Percentiles rank a stretch among this genome's conserved stretches.
Conservation (phyloP, 2,888 invertebrate genomes). For the Lasioglossum marginatum region DNA sequence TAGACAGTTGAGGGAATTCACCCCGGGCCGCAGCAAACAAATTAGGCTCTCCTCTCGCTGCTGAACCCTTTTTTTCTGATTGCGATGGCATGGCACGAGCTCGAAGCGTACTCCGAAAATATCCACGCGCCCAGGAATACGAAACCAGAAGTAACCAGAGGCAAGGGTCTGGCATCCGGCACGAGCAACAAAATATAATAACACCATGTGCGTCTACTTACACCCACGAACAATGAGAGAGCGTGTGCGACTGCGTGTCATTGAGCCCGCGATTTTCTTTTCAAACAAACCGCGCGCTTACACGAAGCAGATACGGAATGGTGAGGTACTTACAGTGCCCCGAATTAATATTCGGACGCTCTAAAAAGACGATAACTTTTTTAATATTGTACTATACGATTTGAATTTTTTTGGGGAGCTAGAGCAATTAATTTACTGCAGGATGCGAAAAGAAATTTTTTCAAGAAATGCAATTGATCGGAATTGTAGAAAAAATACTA, state of each 20-base stretch:
- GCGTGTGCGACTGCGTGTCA: not conserved
- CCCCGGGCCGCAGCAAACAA: conserved; percentile 41
- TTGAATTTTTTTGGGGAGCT: too few relatives aligned
- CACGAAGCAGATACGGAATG: not conserved
- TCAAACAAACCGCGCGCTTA: not conserved
- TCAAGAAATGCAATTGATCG: too few relatives aligned
- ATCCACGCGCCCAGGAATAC: conserved; percentile 73
- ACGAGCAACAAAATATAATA: conserved; percentile 77
- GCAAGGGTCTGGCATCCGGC: conserved; percentile 78
- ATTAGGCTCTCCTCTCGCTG: conserved; percentile 59
- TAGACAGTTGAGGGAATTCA: not conserved
- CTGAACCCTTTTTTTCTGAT: conserved; percentile 60
- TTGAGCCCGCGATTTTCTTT: conserved; percentile 8
- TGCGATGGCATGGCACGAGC: conserved; percentile 31
- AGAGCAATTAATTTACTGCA: too few relatives aligned
- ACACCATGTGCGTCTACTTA: conserved; percentile 74
- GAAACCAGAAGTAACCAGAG: conserved; percentile 78
- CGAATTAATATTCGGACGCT: too few relatives aligned
- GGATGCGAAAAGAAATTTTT: too few relatives aligned
- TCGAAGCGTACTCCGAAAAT: conserved; percentile 75
- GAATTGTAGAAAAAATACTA: too few relatives aligned
- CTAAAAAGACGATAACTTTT: too few relatives aligned
- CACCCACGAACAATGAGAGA: conserved; percentile 26
- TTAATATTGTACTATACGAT: too few relatives aligned
- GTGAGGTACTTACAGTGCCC: not conserved